A percentile compares a stretch with the other conserved stretches of the same genome.
Evolutionary conservation across 2,113 vertebrate species (phyloP).

Genomic region (Conger conger): DNA sequence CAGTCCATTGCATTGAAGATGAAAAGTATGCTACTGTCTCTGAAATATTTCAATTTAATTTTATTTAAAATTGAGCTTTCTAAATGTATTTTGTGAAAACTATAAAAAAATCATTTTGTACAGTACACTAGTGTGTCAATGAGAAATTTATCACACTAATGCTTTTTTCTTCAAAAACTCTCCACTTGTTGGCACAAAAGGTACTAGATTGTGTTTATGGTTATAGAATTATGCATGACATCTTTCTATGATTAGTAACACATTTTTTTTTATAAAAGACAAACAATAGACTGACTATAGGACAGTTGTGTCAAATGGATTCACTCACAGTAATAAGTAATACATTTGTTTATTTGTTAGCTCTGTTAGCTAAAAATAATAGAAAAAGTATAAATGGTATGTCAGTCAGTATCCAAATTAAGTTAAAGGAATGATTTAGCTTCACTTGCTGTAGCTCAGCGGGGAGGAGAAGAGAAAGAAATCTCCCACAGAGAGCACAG

Average conservation of each 20-base stretch:
- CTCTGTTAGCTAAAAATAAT: conserved; percentile 15
- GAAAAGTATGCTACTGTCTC: conserved; percentile 72
- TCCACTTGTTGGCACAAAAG: neutral
- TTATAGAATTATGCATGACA: neutral
- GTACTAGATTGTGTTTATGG: neutral
- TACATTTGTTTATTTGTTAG: neutral
- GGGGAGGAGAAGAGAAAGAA: conserved; percentile 52
- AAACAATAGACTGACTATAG: neutral
- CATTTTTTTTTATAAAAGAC: neutral
- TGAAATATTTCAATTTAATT: conserved; percentile 80
- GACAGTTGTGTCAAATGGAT: neutral
- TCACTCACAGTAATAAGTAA: neutral
- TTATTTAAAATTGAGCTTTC: conserved; percentile 82
- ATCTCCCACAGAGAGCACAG: conserved; percentile 49
- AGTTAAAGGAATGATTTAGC: conserved; percentile 73
- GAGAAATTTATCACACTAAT: conserved; percentile 58
- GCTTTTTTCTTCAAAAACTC: conserved; percentile 13
- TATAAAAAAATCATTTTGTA: conserved; percentile 78
- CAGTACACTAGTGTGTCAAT: conserved; percentile 70
- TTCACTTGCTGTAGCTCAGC: conserved; percentile 72
- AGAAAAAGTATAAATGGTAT: conserved; percentile 54
- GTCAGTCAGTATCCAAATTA: conserved; percentile 63
- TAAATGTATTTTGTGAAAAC: conserved; percentile 82
- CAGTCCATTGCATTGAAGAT: conserved; percentile 70
- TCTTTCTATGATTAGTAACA: neutral